Evolutionary conservation across 2,797 vertebrate genomes (phyloP).

Genomic region (Serranus cabrilla): DNA sequence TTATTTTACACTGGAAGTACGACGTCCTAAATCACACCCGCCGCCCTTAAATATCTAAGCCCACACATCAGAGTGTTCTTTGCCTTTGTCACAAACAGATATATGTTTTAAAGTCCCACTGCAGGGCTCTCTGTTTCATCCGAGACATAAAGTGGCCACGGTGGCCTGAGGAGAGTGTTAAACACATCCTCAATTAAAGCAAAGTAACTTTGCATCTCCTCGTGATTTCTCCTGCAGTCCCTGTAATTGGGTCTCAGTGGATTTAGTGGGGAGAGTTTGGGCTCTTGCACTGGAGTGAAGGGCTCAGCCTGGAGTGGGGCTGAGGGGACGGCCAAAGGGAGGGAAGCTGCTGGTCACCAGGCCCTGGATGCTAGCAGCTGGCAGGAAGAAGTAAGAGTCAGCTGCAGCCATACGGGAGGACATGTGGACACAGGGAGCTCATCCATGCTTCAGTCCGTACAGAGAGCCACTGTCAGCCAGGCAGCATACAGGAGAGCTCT

Average conservation of each 20-base stretch:
- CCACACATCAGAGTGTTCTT: conserved; percentile 61
- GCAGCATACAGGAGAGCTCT: not conserved
- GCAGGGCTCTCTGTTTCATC: conserved; percentile 72
- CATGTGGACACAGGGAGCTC: conserved; percentile 35
- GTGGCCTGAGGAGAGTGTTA: conserved; percentile 78
- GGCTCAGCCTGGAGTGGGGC: conserved; percentile 54
- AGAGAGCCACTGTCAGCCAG: conserved; percentile 23
- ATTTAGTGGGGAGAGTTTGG: conserved; percentile 68
- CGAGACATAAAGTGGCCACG: conserved; percentile 68
- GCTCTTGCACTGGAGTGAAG: conserved; percentile 62
- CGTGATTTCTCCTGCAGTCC: conserved; percentile 68
- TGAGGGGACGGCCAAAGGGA: conserved; percentile 31
- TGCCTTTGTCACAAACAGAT: conserved; percentile 73
- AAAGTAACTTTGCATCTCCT: conserved; percentile 79
- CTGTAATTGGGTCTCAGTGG: conserved; percentile 86
- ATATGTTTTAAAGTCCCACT: conserved; percentile 75
- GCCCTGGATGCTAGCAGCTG: conserved; percentile 32
- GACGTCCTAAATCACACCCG: conserved; percentile 42
- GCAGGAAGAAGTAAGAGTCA: conserved; percentile 33
- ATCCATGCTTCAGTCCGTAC: conserved; percentile 15
- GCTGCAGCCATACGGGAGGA: conserved; percentile 42
- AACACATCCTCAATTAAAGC: conserved; percentile 84
- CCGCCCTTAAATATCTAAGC: conserved; percentile 51
- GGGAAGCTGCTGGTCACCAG: conserved; percentile 34
- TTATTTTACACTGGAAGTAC: conserved; percentile 37